Percentiles rank a stretch among this genome's conserved stretches.
phyloP scores from a whole-genome alignment of 2,797 vertebrate species.

The Triplophysa bombifrons region DNA sequence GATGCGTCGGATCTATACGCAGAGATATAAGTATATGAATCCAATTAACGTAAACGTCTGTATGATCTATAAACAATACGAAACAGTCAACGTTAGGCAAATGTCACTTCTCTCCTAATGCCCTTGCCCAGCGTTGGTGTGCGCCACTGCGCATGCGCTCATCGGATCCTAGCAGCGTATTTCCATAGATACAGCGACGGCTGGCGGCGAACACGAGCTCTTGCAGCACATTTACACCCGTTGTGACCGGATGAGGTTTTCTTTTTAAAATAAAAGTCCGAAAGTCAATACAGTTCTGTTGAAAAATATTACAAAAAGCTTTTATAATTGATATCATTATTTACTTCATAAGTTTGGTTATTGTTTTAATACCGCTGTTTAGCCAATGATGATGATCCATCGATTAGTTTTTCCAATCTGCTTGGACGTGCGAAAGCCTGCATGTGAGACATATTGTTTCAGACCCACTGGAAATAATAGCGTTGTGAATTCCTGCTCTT shows the following conservation, averaged over 20 bases:
- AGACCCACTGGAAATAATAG: too few relatives aligned
- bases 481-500: too few relatives aligned
- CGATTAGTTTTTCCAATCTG: too few relatives aligned
- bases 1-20: neutral
- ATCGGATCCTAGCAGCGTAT: conserved; percentile 47
- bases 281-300: too few relatives aligned
- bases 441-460: too few relatives aligned
- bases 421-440: too few relatives aligned
- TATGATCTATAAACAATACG: neutral
- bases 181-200: conserved; percentile 6
- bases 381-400: too few relatives aligned
- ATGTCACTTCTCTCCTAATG: conserved; percentile 69
- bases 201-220: neutral
- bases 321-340: too few relatives aligned
- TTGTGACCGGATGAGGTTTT: neutral
- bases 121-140: conserved; percentile 67
- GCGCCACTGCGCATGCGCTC: conserved; percentile 52
- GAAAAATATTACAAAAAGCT: too few relatives aligned
- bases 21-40: neutral
- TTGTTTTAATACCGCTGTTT: neutral
- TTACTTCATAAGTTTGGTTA: neutral
- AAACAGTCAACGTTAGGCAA: conserved; percentile 61
- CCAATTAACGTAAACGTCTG: neutral
- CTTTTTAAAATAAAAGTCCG: conserved; percentile 40
- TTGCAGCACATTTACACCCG: neutral